phyloP scores from a whole-genome alignment of 2,888 invertebrate genomes.

The Apodemia zela region DNA sequence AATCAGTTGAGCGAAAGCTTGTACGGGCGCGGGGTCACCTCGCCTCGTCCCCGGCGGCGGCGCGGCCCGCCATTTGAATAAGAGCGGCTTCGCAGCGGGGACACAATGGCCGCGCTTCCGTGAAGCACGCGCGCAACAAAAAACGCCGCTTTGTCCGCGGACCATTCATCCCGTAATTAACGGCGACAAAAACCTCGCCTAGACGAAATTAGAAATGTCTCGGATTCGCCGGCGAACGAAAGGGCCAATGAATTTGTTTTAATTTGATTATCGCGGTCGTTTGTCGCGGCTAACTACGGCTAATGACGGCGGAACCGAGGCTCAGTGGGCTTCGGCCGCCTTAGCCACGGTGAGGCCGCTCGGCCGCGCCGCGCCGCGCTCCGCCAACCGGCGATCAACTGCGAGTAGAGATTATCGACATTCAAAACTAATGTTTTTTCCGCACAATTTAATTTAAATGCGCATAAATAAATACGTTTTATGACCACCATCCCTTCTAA shows the following conservation, averaged over 20 bases:
- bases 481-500: too few species aligned
- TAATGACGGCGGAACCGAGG: constrained; percentile 30
- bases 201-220: constrained; percentile 70
- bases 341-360: neutral
- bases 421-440: neutral
- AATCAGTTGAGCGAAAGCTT: too few species aligned
- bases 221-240: constrained; percentile 46
- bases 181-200: constrained; percentile 63
- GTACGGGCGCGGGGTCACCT: too few species aligned
- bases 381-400: neutral
- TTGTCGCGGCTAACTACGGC: constrained; percentile 30
- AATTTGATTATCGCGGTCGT: constrained; percentile 62
- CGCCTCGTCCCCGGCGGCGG: too few species aligned
- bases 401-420: neutral
- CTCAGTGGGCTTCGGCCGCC: constrained; percentile 18
- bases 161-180: constrained; percentile 74
- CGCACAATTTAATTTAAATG: too few species aligned
- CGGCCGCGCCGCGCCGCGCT: neutral
- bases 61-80: constrained; percentile 46
- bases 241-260: constrained; percentile 45
- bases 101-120: constrained; percentile 40
- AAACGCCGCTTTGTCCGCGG: constrained; percentile 36
- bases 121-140: constrained; percentile 64
- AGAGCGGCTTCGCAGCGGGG: constrained; percentile 30
- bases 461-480: too few species aligned